A percentile compares a stretch with the other conserved stretches of the same genome.
These are phyloP conservation scores for Corythaixoides concolor DNA, from an alignment of 2,113 vertebrate species.

Conservation along the genomic window DNA sequence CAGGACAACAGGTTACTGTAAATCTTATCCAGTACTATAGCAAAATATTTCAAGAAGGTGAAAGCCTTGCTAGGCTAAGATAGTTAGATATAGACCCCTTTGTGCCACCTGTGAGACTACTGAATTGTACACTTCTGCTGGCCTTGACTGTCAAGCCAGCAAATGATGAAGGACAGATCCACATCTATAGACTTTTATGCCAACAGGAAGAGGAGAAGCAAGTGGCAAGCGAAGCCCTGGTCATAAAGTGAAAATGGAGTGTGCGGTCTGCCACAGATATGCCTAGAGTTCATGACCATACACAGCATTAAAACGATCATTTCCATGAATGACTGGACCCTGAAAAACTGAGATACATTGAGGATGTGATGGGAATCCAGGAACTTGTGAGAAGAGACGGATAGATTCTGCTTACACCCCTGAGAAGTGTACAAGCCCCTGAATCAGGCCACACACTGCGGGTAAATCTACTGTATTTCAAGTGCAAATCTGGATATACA, in stretches of 20 bases:
- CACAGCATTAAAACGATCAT: neutral
- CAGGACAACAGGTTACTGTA: neutral
- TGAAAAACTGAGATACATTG: neutral
- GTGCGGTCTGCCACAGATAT: neutral
- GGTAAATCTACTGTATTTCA: neutral
- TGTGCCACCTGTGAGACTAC: neutral
- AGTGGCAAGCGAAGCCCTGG: neutral
- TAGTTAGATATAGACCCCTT: neutral
- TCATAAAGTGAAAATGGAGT: neutral
- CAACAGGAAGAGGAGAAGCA: neutral
- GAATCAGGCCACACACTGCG: fast-evolving
- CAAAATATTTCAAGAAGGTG: neutral
- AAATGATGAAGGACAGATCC: neutral
- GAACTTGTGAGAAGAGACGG: neutral
- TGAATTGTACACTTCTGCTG: neutral
- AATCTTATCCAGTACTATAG: neutral
- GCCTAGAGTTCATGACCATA: neutral
- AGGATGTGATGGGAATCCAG: neutral
- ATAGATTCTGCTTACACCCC: neutral
- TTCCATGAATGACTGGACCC: neutral
- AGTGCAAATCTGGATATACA: neutral
- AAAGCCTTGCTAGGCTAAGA: neutral
- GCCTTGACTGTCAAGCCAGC: neutral
- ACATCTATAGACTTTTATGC: neutral
- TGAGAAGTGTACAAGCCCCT: neutral